Base-by-base conservation (phyloP, 2,797 vertebrate species). In the Telmatherina bonti region DNA sequence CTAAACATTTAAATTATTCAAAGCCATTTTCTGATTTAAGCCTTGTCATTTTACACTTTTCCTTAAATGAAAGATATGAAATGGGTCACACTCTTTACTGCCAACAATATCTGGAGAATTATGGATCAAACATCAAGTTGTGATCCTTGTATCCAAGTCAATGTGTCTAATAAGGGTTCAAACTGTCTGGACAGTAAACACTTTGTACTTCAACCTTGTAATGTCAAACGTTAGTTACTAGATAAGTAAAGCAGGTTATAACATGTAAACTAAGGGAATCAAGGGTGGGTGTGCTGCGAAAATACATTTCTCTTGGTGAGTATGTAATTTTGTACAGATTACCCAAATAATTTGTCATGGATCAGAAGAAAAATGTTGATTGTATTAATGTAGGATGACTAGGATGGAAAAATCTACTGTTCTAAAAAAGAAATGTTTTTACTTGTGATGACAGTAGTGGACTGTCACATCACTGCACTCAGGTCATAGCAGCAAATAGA, bases 401-500 rank as follows among this genome's bases (percentile, higher is more conserved):
- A 15, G 51, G 26, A 29, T 49, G 45, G n/a, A 49, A 49, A 7
- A 43, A 20, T 43, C 18, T 20, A 43, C 18, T 41, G 6, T 38
- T 38, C 36, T 38, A 12, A 38, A 38, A 43, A 20, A 10, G 43
- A 67, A 65, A 72, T 43, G 59, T 64, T 71, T 81, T 20, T 62
- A 62, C 43, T 20, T 59, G 13, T 72, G 52, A 81, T 31, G 66
- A 77, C 43, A 15, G 75, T 59, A 35, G 65, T 62, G 53, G 70
- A 73, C 67, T 69, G 58, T 53, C 62, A 78, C 58, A 65, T 54
- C 76, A 81, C 66, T 74, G 55, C 56, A 71, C 53, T 72, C 81
- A 77, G 53, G 70, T 72, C 70, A 83, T 76, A 90, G 88, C 87
- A 90, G 87, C 80, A 67, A 77, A 69, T 84, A 82, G 78, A 61